Conservation (phyloP, 53 echinoderm and acorn worm species). For the Glandiceps talaboti region DNA sequence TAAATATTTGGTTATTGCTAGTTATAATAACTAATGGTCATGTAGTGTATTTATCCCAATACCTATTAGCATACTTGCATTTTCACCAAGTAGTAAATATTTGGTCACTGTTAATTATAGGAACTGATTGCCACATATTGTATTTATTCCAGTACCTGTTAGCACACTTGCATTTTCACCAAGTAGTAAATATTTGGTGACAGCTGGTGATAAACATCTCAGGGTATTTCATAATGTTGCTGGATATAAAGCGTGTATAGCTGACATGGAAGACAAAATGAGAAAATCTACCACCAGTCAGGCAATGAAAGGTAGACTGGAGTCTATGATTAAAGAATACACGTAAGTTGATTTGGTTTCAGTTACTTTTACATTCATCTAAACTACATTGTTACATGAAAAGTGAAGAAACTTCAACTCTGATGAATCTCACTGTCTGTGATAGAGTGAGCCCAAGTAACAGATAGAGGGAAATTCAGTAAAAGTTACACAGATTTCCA, state of each 20-base stretch:
- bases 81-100: constrained; percentile 79
- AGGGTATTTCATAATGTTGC: constrained; percentile 86
- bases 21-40: no score
- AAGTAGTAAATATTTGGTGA: constrained; percentile 74
- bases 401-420: no score
- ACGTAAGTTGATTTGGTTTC: constrained; percentile 29
- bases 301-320: constrained; percentile 66
- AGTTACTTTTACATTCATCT: no score
- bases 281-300: constrained; percentile 48
- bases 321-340: constrained; percentile 42
- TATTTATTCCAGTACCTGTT: constrained; percentile 64
- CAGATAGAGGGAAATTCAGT: no score
- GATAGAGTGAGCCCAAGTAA: no score
- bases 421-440: no score
- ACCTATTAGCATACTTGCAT: constrained; percentile 60
- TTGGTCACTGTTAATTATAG: constrained; percentile 75
- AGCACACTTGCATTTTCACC: constrained; percentile 76
- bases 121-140: no score
- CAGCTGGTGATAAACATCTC: constrained; percentile 76
- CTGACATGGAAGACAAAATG: constrained; percentile 64
- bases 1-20: no score
- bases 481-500: no score
- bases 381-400: no score
- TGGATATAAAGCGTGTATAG: constrained; percentile 58
- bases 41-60: no score